Evolutionary conservation across 2,888 invertebrate genomes (phyloP).

Genomic region (Hymenopus coronatus): DNA sequence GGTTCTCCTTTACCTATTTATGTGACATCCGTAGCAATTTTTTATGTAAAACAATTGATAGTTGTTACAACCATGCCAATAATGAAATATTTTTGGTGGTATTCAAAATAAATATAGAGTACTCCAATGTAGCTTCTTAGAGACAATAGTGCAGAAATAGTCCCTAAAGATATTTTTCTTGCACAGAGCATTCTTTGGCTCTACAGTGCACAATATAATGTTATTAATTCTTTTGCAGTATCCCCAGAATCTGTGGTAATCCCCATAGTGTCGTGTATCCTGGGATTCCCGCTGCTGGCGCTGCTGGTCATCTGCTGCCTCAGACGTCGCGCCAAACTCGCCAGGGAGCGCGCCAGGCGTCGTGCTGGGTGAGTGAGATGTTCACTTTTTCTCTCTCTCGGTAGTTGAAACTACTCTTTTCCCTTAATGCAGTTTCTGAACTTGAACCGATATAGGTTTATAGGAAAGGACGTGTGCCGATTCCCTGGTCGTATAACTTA

Average conservation of each 20-base stretch:
- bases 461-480: background rate
- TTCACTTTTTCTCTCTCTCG: background rate
- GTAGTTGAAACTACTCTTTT: background rate
- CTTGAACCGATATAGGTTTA: background rate
- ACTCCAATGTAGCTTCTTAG: too few species aligned
- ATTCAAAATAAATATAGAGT: too few species aligned
- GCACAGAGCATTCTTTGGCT: background rate
- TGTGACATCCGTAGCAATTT: too few species aligned
- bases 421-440: background rate
- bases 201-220: background rate
- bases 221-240: conserved; percentile 57
- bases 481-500: background rate
- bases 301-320: conserved; percentile 84
- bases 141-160: too few species aligned
- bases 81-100: too few species aligned
- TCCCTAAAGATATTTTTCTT: background rate
- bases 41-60: too few species aligned
- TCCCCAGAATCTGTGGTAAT: conserved; percentile 85
- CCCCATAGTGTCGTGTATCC: conserved; percentile 84
- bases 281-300: conserved; percentile 83
- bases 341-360: conserved; percentile 76
- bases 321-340: conserved; percentile 76
- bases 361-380: conserved; percentile 46
- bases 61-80: too few species aligned
- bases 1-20: too few species aligned